Conservation (phyloP, 2,888 invertebrate genomes). For the Leptura quadrifasciata region DNA sequence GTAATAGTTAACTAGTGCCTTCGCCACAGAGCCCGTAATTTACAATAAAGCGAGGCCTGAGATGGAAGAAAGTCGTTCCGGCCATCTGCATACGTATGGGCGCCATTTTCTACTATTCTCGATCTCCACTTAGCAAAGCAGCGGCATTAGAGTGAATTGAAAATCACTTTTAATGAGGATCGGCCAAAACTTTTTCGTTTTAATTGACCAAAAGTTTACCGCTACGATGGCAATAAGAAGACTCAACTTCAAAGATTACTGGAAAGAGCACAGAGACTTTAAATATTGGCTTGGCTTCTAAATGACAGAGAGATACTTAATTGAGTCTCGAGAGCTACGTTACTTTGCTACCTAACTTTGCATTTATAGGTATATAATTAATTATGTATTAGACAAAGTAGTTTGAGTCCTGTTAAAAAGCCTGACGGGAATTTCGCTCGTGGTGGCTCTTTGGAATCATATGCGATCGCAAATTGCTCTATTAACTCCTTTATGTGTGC, state of each 20-base stretch:
- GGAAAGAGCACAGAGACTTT: slow-evolving; percentile 37
- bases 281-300: slow-evolving; percentile 43
- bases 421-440: background rate
- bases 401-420: slow-evolving; percentile 31
- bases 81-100: slow-evolving; percentile 55
- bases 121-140: slow-evolving; percentile 51
- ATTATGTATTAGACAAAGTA: slow-evolving; percentile 46
- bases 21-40: slow-evolving; percentile 31
- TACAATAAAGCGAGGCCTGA: slow-evolving; percentile 25
- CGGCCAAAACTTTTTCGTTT: slow-evolving; percentile 57
- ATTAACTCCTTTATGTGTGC: background rate
- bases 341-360: slow-evolving; percentile 42
- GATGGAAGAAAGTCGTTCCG: slow-evolving; percentile 15
- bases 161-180: slow-evolving; percentile 60
- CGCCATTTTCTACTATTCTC: slow-evolving; percentile 45
- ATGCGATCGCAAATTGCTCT: background rate
- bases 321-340: slow-evolving; percentile 40
- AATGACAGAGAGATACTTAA: slow-evolving; percentile 46
- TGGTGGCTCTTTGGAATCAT: background rate
- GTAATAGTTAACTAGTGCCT: slow-evolving; percentile 27
- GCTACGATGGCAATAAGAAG: slow-evolving; percentile 49
- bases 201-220: slow-evolving; percentile 51
- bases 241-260: slow-evolving; percentile 46
- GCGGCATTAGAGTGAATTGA: slow-evolving; percentile 56
- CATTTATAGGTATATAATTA: slow-evolving; percentile 48